phyloP scores from a whole-genome alignment of 2,797 vertebrate genomes.

The Neopelma chrysocephalum region DNA sequence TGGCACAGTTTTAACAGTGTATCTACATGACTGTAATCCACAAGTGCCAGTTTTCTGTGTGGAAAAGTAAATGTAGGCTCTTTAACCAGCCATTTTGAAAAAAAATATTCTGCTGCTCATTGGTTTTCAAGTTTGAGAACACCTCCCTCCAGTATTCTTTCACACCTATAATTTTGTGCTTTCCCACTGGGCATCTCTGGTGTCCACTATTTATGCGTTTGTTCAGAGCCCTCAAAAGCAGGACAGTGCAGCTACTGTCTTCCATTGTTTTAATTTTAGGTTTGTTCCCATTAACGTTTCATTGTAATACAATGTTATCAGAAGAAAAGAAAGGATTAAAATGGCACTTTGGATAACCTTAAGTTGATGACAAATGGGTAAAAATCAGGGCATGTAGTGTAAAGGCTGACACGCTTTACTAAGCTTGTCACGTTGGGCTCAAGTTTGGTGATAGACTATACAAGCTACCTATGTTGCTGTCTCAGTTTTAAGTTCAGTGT shows the following conservation, averaged over 20 bases:
- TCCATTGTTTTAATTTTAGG: constrained; percentile 1
- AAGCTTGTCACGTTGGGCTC: neutral
- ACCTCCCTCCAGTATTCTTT: neutral
- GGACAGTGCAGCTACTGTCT: neutral
- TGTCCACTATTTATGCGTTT: neutral
- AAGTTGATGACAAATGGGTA: neutral
- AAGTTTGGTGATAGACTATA: neutral
- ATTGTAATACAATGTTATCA: neutral
- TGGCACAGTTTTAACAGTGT: neutral
- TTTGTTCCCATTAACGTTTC: constrained; percentile 27
- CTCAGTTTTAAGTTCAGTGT: neutral
- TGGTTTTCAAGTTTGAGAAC: neutral
- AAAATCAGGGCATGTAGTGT: neutral
- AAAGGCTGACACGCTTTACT: neutral
- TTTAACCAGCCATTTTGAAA: neutral
- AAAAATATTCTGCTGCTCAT: neutral
- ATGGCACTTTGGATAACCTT: neutral
- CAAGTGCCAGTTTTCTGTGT: neutral
- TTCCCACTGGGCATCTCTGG: neutral
- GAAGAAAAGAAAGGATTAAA: constrained; percentile 41
- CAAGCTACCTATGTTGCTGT: neutral
- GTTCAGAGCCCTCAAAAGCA: neutral
- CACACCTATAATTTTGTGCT: neutral
- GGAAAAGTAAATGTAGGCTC: neutral
- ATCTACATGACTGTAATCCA: neutral